These are phyloP conservation scores for Paramuricea clavata DNA, from an alignment of 92 coral and sea anemone species.

Conservation along the genomic window DNA sequence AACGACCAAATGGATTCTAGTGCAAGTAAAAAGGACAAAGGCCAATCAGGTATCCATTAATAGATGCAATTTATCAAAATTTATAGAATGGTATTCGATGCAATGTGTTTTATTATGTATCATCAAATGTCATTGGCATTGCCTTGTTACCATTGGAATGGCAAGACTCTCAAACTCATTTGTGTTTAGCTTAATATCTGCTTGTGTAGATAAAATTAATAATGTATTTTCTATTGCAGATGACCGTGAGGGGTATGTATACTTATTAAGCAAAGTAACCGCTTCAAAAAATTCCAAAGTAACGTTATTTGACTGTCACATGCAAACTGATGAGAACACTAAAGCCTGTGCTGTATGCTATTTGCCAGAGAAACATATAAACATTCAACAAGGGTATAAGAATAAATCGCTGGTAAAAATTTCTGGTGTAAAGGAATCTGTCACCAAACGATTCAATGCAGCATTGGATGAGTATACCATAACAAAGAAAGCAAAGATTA, in stretches of 20 bases:
- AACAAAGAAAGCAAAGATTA: slow-evolving; percentile 49
- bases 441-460: slow-evolving; percentile 33
- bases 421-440: slow-evolving; percentile 43
- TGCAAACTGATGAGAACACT: slow-evolving; percentile 47
- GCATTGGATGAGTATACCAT: slow-evolving; percentile 41
- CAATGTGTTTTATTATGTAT: too few species aligned
- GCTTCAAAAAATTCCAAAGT: slow-evolving; percentile 42
- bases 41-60: too few species aligned
- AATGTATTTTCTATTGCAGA: slow-evolving; percentile 24
- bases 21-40: too few species aligned
- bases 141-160: too few species aligned
- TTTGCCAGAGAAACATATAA: slow-evolving; percentile 46
- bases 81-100: too few species aligned
- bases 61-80: too few species aligned
- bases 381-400: slow-evolving; percentile 31
- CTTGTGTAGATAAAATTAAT: too few species aligned
- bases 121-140: too few species aligned
- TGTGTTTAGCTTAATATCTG: too few species aligned
- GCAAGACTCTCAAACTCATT: too few species aligned
- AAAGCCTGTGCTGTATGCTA: slow-evolving; percentile 51
- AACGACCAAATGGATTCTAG: too few species aligned
- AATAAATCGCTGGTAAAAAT: slow-evolving; percentile 41
- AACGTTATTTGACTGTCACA: slow-evolving; percentile 37
- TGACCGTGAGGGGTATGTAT: slow-evolving; percentile 36
- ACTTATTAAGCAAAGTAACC: slow-evolving; percentile 53